phyloP scores from a whole-genome alignment of 1,140 invertebrate genomes.

The Coptotermes formosanus region DNA sequence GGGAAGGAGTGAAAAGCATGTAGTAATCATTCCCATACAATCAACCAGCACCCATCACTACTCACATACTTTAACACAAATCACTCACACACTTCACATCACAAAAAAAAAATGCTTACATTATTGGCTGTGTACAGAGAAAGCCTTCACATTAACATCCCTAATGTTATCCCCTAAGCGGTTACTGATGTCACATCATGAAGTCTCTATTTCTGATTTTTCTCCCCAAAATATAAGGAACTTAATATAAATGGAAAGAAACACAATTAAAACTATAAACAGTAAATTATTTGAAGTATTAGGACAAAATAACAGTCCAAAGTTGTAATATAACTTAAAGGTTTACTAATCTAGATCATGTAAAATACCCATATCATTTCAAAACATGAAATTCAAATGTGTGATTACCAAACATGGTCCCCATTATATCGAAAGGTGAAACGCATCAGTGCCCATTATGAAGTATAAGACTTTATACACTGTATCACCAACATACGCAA shows the following conservation, averaged over 20 bases:
- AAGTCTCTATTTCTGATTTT: neutral
- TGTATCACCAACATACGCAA: no score
- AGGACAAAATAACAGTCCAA: neutral
- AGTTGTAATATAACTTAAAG: neutral
- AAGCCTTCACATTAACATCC: neutral
- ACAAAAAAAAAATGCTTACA: neutral
- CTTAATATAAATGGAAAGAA: neutral
- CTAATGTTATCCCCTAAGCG: no score
- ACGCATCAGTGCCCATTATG: no score
- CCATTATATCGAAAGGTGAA: no score
- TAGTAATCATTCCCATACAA: no score
- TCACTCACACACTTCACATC: neutral
- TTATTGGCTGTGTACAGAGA: constrained; percentile 6
- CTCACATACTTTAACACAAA: neutral
- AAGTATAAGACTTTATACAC: no score
- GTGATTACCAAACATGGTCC: no score
- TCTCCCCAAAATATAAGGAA: neutral
- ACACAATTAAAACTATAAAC: neutral
- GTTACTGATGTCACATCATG: neutral
- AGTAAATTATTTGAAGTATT: neutral
- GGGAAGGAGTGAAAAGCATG: neutral
- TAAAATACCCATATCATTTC: no score
- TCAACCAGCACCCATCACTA: no score
- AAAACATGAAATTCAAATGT: no score
- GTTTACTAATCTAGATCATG: no score